A percentile compares a stretch with the other conserved stretches of the same genome.
These are phyloP conservation scores for Gadopsis marmoratus DNA, from an alignment of 2,797 vertebrate genomes.

Conservation along the genomic window DNA sequence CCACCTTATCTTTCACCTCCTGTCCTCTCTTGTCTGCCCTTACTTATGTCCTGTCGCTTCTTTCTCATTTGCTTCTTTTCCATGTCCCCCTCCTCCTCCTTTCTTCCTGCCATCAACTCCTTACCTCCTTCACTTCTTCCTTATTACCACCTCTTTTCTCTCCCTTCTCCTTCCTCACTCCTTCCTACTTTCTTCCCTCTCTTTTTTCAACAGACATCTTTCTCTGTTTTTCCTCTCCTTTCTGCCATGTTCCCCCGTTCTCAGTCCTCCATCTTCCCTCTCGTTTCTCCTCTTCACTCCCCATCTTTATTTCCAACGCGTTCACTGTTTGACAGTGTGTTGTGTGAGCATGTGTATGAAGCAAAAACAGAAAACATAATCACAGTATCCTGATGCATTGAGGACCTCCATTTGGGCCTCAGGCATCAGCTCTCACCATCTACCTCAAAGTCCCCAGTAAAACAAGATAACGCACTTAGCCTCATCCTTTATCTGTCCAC, in stretches of 20 bases:
- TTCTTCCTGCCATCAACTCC: neutral
- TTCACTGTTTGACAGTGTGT: constrained; percentile 18
- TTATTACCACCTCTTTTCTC: neutral
- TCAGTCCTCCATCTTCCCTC: neutral
- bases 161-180: neutral
- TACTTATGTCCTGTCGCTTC: neutral
- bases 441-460: constrained; percentile 65
- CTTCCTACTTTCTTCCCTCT: neutral
- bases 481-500: constrained; percentile 55
- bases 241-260: neutral
- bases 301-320: too few relatives aligned
- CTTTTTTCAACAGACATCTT: neutral
- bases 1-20: neutral
- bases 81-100: neutral
- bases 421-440: constrained; percentile 68
- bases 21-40: neutral
- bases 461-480: constrained; percentile 73
- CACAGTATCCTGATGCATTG: constrained; percentile 60
- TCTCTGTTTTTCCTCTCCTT: neutral
- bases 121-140: neutral
- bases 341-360: constrained; percentile 13
- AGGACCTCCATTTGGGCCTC: constrained; percentile 69
- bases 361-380: constrained; percentile 52
- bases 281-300: neutral
- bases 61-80: neutral